These are phyloP conservation scores for Hybognathus amarus DNA, from an alignment of 2,797 vertebrate species.

Conservation along the genomic window DNA sequence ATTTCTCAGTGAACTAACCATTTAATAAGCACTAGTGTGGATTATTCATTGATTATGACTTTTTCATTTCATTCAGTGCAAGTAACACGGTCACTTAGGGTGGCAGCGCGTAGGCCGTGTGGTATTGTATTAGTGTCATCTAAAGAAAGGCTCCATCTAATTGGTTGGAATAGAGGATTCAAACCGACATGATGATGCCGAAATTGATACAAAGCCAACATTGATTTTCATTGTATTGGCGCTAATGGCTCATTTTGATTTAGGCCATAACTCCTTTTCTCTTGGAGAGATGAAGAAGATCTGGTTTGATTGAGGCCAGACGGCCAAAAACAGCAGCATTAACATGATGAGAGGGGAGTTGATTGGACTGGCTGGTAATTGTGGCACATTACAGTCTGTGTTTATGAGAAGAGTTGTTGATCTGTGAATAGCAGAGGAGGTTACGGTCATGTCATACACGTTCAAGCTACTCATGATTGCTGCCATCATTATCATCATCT, in stretches of 20 bases:
- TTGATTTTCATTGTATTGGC: conserved; percentile 56
- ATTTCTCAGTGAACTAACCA: not conserved
- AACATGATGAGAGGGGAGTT: conserved; percentile 27
- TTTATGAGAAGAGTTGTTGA: conserved; percentile 45
- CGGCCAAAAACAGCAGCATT: conserved; percentile 6
- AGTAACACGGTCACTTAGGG: conserved; percentile 14
- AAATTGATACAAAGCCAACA: conserved; percentile 50
- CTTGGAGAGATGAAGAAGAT: conserved; percentile 29
- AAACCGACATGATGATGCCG: conserved; percentile 29
- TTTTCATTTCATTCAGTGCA: conserved; percentile 22
- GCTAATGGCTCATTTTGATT: conserved; percentile 48
- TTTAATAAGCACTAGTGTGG: conserved; percentile 15
- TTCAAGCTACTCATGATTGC: conserved; percentile 21
- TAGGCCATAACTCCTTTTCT: conserved; percentile 39
- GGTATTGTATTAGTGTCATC: conserved; percentile 26
- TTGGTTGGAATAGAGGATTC: conserved; percentile 32
- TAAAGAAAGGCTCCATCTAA: conserved; percentile 25
- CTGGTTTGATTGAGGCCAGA: not conserved
- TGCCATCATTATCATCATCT: conserved; percentile 6
- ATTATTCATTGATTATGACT: conserved; percentile 36
- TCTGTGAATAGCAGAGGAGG: conserved; percentile 40
- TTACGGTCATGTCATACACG: not conserved
- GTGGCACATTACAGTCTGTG: not conserved
- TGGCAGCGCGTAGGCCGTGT: conserved; percentile 5
- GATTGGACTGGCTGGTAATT: conserved; percentile 25